These are phyloP conservation scores for Druon quercuslanigerum DNA, from an alignment of 1,140 invertebrate species.

Conservation along the genomic window DNA sequence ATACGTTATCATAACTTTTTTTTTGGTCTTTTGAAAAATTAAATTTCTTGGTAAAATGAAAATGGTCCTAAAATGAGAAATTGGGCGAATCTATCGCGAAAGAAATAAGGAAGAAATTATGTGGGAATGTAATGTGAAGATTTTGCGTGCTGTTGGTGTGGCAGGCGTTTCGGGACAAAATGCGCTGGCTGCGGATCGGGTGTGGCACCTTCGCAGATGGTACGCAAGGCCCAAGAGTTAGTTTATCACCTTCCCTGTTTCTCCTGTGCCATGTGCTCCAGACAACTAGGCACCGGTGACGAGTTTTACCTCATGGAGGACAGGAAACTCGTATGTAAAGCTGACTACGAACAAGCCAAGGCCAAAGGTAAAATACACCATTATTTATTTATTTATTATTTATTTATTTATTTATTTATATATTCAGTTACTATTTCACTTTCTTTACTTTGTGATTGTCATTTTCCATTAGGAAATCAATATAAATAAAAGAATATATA, in stretches of 20 bases:
- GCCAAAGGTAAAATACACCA: constrained; percentile 83
- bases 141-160: constrained; percentile 79
- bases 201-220: constrained; percentile 96
- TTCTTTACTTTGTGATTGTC: not conserved
- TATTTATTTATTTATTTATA: too few relatives aligned
- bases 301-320: constrained; percentile 99
- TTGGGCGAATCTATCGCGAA: too few relatives aligned
- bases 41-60: constrained; percentile 42
- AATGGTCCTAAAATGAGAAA: constrained; percentile 33
- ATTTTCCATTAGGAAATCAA: too few relatives aligned
- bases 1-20: too few relatives aligned
- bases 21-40: not conserved
- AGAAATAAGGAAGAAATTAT: constrained; percentile 44
- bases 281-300: constrained; percentile 97
- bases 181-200: constrained; percentile 97
- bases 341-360: constrained; percentile 96
- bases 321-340: constrained; percentile 96
- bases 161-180: constrained; percentile 96
- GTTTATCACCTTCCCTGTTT: constrained; percentile 99
- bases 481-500: too few relatives aligned
- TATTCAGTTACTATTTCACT: not conserved
- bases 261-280: constrained; percentile 94
- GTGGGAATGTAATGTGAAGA: constrained; percentile 77
- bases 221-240: constrained; percentile 93
- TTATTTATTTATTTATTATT: too few relatives aligned